Evolutionary conservation across 2,888 invertebrate genomes (phyloP), one percentile per base, ranked within the genome.

Genomic region (Heteropelma amictum): DNA sequence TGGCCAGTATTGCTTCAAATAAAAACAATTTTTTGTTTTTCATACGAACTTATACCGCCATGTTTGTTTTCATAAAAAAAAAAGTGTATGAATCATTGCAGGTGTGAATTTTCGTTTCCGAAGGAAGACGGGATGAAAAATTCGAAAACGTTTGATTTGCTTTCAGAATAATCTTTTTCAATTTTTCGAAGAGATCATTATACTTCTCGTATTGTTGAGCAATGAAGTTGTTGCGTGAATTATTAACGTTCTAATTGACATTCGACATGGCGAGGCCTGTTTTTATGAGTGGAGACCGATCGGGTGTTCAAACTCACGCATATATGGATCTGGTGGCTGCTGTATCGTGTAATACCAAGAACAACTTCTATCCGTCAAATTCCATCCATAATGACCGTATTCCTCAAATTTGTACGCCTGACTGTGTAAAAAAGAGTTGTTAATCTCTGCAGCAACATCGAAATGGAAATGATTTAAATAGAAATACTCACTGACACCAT

Each of bases 331-430:
- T n/a, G 77, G 71, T 53, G 90, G 85, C 67, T 86, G 77, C 35
- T 69, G 75, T 26, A 85, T 73, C 5, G 79, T 77, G 61, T 86
- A 84, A 72, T 88, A 77, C 4, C 74, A 8, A 0, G 86, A 84
- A 72, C 89, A 89, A 1, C 75, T 17, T 10, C 75, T 63, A 0
- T 73, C 45, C 0, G 86, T 83, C 58, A 90, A 77, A 79, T 89
- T 89, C 88, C 89, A 89, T 30, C 86, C 85, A 77, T 90, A 90
- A 47, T 81, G 79, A 5, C 90, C 90, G 78, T 89, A 84, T 72
- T 90, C 88, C 65, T 83, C 83, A 65, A 90, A 89, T 30, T 68
- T 73, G 56, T 82, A 86, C 0, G 81, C 79, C 12, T 67, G 75
- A 26, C 89, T 89, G 64, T 63, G 81, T n/a, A 47, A 1, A 56